These are phyloP conservation scores for Monopis laevigella DNA, from an alignment of 2,888 invertebrate species.

Conservation along the genomic window DNA sequence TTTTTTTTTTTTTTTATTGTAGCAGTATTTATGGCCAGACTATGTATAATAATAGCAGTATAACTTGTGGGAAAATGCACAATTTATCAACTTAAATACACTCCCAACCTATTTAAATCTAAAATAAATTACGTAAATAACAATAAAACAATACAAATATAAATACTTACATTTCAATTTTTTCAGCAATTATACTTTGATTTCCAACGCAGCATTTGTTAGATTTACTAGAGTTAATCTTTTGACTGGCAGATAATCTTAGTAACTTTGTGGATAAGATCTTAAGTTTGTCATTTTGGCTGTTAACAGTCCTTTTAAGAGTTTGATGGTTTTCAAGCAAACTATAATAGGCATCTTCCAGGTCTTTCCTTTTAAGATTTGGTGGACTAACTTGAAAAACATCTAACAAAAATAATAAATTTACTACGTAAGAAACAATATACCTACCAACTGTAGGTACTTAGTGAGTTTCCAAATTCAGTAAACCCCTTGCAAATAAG, in stretches of 20 bases:
- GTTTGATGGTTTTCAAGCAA: constrained; percentile 68
- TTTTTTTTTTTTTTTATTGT: too few relatives aligned
- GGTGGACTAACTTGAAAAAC: too few relatives aligned
- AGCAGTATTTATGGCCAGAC: too few relatives aligned
- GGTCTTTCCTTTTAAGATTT: constrained; percentile 68
- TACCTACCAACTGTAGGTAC: too few relatives aligned
- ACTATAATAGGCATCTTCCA: constrained; percentile 73
- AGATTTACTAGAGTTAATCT: constrained; percentile 19
- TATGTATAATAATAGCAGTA: too few relatives aligned
- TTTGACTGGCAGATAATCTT: constrained; percentile 31
- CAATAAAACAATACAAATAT: not conserved
- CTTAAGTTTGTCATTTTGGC: constrained; percentile 63
- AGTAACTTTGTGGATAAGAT: constrained; percentile 37
- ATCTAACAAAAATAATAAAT: too few relatives aligned
- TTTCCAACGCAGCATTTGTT: constrained; percentile 25
- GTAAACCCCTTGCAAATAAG: too few relatives aligned
- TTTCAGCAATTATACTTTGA: constrained; percentile 29
- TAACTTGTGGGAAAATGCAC: too few relatives aligned
- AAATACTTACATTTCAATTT: constrained; percentile 38
- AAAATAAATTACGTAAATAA: not conserved
- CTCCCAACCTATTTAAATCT: too few relatives aligned
- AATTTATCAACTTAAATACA: too few relatives aligned
- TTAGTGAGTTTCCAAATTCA: too few relatives aligned
- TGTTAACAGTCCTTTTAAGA: constrained; percentile 69
- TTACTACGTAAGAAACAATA: too few relatives aligned